Conservation (phyloP, 2,888 invertebrate genomes). For the Macrosiphum euphorbiae region DNA sequence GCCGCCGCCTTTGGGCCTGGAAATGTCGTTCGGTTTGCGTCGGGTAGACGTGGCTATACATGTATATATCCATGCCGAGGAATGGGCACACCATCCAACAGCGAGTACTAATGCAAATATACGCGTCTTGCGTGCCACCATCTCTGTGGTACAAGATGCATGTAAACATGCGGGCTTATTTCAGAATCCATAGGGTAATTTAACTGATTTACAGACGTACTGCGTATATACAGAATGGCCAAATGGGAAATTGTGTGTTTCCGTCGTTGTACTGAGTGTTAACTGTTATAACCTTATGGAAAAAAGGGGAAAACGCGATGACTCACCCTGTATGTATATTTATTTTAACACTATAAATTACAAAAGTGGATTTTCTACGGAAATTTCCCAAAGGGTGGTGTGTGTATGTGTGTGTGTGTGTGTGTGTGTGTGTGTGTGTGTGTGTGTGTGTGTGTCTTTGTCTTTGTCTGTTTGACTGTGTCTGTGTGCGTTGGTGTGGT, state of each 20-base stretch:
- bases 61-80: no score
- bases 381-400: not conserved
- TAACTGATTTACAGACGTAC: not conserved
- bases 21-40: not conserved
- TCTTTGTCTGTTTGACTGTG: not conserved
- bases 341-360: not conserved
- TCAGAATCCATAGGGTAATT: not conserved
- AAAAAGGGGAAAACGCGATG: not conserved
- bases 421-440: not conserved
- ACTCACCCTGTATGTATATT: not conserved
- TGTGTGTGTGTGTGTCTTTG: not conserved
- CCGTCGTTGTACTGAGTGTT: not conserved
- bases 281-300: not conserved
- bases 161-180: not conserved
- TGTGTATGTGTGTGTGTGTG: not conserved
- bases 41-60: not conserved
- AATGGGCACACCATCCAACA: not conserved
- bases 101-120: not conserved
- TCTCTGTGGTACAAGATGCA: not conserved
- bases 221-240: not conserved
- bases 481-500: not conserved
- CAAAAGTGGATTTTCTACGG: not conserved
- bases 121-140: not conserved
- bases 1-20: not conserved
- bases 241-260: not conserved